A percentile compares a stretch with the other conserved stretches of the same genome.
Evolutionary conservation across 2,113 vertebrate species (phyloP).

Genomic region (Solenodon paradoxus): DNA sequence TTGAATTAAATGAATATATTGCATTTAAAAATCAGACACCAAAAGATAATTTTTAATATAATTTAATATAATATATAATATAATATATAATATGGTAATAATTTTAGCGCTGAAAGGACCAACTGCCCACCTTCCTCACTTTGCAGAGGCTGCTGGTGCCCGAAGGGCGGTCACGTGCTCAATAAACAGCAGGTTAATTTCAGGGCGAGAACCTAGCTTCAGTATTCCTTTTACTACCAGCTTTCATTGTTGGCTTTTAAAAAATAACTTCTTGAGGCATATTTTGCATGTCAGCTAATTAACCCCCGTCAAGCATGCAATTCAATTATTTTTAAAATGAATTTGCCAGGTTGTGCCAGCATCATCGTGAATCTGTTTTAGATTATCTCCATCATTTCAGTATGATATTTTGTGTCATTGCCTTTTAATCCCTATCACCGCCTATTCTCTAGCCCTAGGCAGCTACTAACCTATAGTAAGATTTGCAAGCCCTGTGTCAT

Average conservation of each 20-base stretch:
- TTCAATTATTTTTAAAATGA: not conserved
- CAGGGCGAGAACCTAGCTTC: not conserved
- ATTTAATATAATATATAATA: no score
- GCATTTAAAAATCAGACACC: not conserved
- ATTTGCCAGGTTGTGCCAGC: not conserved
- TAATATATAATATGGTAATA: no score
- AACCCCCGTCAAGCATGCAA: not conserved
- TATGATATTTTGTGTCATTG: not conserved
- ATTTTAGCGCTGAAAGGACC: not conserved
- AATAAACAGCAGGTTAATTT: not conserved
- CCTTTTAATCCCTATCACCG: not conserved
- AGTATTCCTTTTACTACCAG: not conserved
- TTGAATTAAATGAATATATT: not conserved
- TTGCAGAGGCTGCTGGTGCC: not conserved
- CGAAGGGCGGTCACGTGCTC: not conserved
- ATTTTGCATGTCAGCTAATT: not conserved
- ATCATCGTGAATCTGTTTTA: not conserved
- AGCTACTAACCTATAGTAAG: no score
- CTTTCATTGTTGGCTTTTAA: not conserved
- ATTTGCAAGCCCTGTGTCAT: not conserved
- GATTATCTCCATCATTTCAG: not conserved
- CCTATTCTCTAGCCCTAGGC: not conserved
- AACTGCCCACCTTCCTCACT: not conserved
- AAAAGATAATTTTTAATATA: slow-evolving; percentile 6
- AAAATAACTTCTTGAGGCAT: not conserved